Evolutionary conservation across 2,797 vertebrate genomes (phyloP).

Genomic region (Danio aesculapii): DNA sequence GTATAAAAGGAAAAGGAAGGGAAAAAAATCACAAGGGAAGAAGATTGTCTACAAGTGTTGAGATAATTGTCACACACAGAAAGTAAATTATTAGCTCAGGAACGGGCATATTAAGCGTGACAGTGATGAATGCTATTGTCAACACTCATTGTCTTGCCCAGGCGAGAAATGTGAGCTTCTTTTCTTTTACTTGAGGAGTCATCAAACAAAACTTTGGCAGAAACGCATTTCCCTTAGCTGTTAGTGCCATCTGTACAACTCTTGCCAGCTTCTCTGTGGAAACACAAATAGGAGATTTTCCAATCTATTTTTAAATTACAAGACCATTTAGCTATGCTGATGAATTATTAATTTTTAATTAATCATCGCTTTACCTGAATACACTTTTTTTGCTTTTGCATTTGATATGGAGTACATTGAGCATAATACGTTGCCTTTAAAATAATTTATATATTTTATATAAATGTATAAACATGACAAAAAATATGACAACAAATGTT

Average conservation of each 20-base stretch:
- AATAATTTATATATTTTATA: no score
- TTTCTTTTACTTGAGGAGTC: conserved; percentile 29
- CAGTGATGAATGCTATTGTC: conserved; percentile 11
- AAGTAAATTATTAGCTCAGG: not conserved
- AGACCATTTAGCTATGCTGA: not conserved
- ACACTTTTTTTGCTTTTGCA: not conserved
- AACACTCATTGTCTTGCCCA: conserved; percentile 21
- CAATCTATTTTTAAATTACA: conserved; percentile 1
- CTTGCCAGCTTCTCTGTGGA: conserved; percentile 17
- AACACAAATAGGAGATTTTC: conserved; percentile 2
- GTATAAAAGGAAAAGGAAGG: no score
- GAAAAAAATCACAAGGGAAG: not conserved
- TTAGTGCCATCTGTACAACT: conserved; percentile 7
- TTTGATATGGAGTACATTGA: not conserved
- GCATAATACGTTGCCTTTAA: not conserved
- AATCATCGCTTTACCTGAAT: not conserved
- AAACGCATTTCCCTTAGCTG: conserved; percentile 12
- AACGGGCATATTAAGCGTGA: conserved; percentile 27
- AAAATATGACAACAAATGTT: no score
- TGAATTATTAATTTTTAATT: no score
- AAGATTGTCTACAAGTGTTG: not conserved
- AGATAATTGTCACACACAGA: not conserved
- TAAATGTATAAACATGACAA: no score
- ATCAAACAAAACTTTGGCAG: conserved; percentile 40
- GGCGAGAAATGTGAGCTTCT: conserved; percentile 21